phyloP scores from a whole-genome alignment of 2,797 vertebrate genomes.

The Lacerta viridis region DNA sequence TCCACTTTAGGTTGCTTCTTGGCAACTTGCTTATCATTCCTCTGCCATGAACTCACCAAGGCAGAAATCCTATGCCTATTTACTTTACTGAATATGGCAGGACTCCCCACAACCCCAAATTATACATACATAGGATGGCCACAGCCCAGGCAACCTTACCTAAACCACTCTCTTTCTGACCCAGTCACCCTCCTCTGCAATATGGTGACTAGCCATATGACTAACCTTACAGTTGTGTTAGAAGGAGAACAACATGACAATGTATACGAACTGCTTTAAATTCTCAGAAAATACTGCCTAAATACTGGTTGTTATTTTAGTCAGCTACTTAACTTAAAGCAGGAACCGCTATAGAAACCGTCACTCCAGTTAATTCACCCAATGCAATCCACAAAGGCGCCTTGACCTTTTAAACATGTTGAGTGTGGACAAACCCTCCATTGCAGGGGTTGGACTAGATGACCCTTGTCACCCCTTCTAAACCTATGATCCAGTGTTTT shows the following conservation, averaged over 20 bases:
- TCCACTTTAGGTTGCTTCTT: not conserved
- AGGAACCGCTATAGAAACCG: not conserved
- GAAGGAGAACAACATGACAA: not conserved
- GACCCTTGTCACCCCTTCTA: too few relatives aligned
- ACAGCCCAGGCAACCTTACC: not conserved
- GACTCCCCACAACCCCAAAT: not conserved
- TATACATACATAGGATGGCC: not conserved
- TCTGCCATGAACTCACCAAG: not conserved
- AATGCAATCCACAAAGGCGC: not conserved
- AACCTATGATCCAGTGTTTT: too few relatives aligned
- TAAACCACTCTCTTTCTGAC: not conserved
- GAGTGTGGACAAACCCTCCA: too few relatives aligned
- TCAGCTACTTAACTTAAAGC: not conserved
- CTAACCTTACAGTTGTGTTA: not conserved
- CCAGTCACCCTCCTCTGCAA: not conserved
- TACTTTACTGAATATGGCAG: too few relatives aligned
- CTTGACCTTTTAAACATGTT: not conserved
- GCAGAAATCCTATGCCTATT: not conserved
- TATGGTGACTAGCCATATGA: not conserved
- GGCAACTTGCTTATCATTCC: too few relatives aligned
- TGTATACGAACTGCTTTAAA: too few relatives aligned
- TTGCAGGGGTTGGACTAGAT: too few relatives aligned
- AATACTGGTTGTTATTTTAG: not conserved
- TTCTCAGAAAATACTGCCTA: too few relatives aligned
- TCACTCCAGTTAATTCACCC: not conserved